phyloP scores from a whole-genome alignment of 2,113 vertebrate species.

The Serinus canaria region DNA sequence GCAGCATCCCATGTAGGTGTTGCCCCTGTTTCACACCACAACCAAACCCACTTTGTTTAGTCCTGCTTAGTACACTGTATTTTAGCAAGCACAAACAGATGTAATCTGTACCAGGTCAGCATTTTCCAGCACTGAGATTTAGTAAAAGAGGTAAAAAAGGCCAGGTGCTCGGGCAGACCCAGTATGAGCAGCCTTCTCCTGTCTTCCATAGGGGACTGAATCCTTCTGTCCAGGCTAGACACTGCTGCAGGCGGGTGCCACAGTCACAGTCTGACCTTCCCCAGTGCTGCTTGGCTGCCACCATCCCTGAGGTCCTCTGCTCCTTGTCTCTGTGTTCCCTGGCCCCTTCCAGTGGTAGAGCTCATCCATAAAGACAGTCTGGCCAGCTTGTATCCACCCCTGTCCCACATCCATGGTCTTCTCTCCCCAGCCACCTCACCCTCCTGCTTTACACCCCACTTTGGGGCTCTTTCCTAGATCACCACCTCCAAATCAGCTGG shows the following conservation, averaged over 20 bases:
- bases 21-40: neutral
- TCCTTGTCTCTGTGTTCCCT: neutral
- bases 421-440: neutral
- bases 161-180: neutral
- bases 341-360: neutral
- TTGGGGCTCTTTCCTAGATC: neutral
- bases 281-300: neutral
- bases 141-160: neutral
- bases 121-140: neutral
- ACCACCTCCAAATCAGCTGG: neutral
- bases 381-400: neutral
- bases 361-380: neutral
- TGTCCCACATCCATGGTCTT: neutral
- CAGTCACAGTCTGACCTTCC: neutral
- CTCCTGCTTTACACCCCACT: neutral
- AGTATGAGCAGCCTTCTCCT: neutral
- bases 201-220: neutral
- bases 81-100: neutral
- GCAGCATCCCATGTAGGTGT: neutral
- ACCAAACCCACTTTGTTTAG: neutral
- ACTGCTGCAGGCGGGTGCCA: neutral
- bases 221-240: neutral
- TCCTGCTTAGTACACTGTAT: neutral
- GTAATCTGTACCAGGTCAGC: neutral
- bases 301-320: neutral